Base-by-base conservation (phyloP, 2,113 vertebrate species). In the Prochilodus magdalenae region DNA sequence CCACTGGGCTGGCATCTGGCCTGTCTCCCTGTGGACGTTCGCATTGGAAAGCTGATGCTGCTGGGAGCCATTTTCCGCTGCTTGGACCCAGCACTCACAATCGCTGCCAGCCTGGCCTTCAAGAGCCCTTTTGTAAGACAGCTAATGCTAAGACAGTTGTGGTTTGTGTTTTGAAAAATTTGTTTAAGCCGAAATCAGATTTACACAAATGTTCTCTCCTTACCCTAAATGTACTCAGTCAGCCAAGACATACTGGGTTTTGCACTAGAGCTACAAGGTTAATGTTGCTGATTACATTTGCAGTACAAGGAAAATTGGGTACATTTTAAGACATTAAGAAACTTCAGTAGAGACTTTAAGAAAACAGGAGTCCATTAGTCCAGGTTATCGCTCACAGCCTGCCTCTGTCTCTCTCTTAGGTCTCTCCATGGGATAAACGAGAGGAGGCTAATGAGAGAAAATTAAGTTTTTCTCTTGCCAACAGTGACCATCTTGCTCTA, bases 21-120 rank as follows among this genome's bases (percentile, higher is more conserved):
- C 80, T 97, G 96, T 6, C 93, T 99, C 91, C 98, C 98, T 0
- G 97, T 99, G 0, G 98, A 99, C 76, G 97, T 99, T 82, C 95
- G 98, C 85, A 98, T 99, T 10, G 98, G 98, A 27, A 99, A 99
- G 40, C 94, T 99, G 36, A 98, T 99, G 96, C 92, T 99, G 4
- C 97, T 99, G 27, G 98, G 98, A 3, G 96, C 97, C 81, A 99
- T 99, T 62, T 99, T 99, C 91, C 97, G 97, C 86, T 99, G 98
- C 88, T 93, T 99, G 66, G 98, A 99, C 86, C 96, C 98, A 13
- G 96, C 96, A 0, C 95, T 99, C 72, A 99, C 98, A 77, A 99
- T 99, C 66, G 98, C 98, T 40, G 97, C 97, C 88, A 98, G 98
- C 77, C 93, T 98, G 88, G 97, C 98, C 84, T 98, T 97, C 83